A percentile compares a stretch with the other conserved stretches of the same genome.
phyloP scores from a whole-genome alignment of 2,113 vertebrate genomes.

The Pelusios castaneus region DNA sequence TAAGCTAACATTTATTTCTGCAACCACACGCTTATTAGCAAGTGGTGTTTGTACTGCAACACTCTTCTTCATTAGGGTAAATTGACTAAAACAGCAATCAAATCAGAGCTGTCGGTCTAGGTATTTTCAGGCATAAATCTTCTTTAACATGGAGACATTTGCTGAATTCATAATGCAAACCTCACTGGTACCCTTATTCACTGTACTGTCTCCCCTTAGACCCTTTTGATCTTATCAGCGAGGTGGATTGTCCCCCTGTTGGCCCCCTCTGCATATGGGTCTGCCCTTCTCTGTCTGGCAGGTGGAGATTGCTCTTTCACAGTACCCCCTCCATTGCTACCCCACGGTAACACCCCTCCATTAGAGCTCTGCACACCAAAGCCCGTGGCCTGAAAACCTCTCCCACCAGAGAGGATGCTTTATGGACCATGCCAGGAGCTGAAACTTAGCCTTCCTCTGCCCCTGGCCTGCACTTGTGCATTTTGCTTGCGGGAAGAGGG shows the following conservation, averaged over 20 bases:
- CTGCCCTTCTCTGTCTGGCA: neutral
- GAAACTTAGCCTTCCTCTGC: neutral
- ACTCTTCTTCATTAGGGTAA: slow-evolving; percentile 50
- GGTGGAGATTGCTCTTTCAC: neutral
- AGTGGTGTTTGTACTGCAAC: slow-evolving; percentile 56
- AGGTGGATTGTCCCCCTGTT: neutral
- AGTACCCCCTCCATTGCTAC: neutral
- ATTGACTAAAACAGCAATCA: slow-evolving; percentile 51
- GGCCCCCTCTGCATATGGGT: neutral
- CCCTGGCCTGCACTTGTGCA: neutral
- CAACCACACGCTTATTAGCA: neutral
- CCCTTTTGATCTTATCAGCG: neutral
- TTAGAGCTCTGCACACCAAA: neutral
- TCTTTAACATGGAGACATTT: neutral
- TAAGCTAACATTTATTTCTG: slow-evolving; percentile 7
- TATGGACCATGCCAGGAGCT: neutral
- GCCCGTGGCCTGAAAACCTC: neutral
- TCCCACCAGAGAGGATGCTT: neutral
- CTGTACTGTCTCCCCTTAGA: neutral
- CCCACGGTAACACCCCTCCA: neutral
- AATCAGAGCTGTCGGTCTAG: neutral
- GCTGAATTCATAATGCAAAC: neutral
- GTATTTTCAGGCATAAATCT: slow-evolving; percentile 16
- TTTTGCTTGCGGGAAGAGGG: neutral
- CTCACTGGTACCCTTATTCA: neutral